These are phyloP conservation scores for Oncorhynchus masou DNA, from an alignment of 2,113 vertebrate species.

Conservation along the genomic window DNA sequence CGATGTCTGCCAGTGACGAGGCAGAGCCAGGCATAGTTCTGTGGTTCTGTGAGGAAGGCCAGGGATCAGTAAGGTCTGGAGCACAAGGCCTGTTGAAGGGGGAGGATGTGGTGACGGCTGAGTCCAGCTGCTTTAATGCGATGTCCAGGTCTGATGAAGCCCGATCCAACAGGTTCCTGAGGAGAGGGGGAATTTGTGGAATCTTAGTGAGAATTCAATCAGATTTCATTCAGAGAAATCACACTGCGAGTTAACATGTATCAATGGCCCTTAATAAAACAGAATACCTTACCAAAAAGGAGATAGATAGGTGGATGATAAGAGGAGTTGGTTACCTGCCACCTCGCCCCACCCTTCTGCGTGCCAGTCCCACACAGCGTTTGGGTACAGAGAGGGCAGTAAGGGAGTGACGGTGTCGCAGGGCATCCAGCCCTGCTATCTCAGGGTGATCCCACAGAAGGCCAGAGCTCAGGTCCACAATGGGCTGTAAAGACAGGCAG, in stretches of 20 bases:
- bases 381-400: slow-evolving; percentile 84
- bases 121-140: slow-evolving; percentile 82
- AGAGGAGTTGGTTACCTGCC: slow-evolving; percentile 77
- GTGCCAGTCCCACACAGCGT: slow-evolving; percentile 84
- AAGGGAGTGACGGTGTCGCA: slow-evolving; percentile 83
- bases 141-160: slow-evolving; percentile 82
- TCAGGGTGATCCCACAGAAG: slow-evolving; percentile 65
- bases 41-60: slow-evolving; percentile 21
- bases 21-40: neutral
- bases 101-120: slow-evolving; percentile 74
- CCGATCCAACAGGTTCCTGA: slow-evolving; percentile 87
- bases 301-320: neutral
- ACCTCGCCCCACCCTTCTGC: slow-evolving; percentile 85
- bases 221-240: neutral
- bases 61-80: slow-evolving; percentile 76
- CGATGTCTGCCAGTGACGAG: slow-evolving; percentile 80
- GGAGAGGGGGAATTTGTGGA: slow-evolving; percentile 10
- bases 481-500: slow-evolving; percentile 70
- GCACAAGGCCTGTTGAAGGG: slow-evolving; percentile 75
- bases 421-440: slow-evolving; percentile 75
- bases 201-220: neutral
- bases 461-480: slow-evolving; percentile 75
- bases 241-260: neutral
- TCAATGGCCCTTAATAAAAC: neutral
- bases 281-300: neutral